Conservation (phyloP, 2,797 vertebrate genomes). For the Scarus forsteni region DNA sequence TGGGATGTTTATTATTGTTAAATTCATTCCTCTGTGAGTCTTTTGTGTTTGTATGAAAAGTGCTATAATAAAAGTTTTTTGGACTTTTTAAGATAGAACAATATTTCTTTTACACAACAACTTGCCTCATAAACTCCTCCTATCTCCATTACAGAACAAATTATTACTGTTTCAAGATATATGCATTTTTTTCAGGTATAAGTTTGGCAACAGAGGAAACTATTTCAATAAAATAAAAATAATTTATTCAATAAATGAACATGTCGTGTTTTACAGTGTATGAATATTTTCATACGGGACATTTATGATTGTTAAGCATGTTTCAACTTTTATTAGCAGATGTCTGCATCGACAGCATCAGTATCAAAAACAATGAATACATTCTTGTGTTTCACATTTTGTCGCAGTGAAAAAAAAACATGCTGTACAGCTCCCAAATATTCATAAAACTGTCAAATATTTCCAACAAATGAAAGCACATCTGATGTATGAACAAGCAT, state of each 20-base stretch:
- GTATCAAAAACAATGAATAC: constrained; percentile 23
- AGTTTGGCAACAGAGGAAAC: not conserved
- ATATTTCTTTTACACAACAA: no score
- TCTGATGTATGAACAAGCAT: not conserved
- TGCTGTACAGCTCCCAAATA: not conserved
- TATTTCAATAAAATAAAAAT: not conserved
- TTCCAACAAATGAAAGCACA: constrained; percentile 1
- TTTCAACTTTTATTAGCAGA: constrained; percentile 4
- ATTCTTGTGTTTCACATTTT: constrained; percentile 15
- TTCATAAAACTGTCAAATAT: constrained; percentile 1
- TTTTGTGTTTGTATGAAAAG: no score
- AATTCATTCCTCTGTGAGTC: no score
- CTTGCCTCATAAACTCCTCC: no score
- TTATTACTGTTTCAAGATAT: no score
- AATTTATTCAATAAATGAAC: no score
- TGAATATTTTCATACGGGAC: not conserved
- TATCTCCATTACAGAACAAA: no score
- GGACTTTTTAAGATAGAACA: no score
- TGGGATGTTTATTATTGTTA: no score
- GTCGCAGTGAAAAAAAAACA: constrained; percentile 1
- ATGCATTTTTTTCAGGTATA: not conserved
- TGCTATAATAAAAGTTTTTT: no score
- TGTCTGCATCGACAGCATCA: not conserved
- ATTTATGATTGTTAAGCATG: not conserved
- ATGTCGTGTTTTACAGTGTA: no score